phyloP scores from a whole-genome alignment of 1,140 invertebrate species.

The Drosophila mauritiana region DNA sequence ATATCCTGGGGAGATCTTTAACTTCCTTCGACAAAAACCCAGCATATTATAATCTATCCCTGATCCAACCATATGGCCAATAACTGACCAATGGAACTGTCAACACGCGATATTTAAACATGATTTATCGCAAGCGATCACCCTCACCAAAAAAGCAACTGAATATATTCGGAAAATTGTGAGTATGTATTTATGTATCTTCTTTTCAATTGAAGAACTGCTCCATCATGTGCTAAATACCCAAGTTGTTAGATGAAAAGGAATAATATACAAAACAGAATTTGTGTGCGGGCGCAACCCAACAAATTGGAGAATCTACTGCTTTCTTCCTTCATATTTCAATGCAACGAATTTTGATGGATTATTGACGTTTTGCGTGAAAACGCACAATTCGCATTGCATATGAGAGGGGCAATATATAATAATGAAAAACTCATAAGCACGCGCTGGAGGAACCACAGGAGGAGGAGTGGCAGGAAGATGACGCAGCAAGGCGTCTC shows the following conservation, averaged over 20 bases:
- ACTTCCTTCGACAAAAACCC: too few relatives aligned
- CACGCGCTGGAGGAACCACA: constrained; percentile 21
- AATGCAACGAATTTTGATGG: constrained; percentile 47
- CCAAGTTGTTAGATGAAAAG: constrained; percentile 39
- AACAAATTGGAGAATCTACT: constrained; percentile 54
- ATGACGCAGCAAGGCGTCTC: constrained; percentile 62
- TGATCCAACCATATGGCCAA: constrained; percentile 27
- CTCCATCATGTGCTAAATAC: constrained; percentile 76
- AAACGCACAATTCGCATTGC: constrained; percentile 69
- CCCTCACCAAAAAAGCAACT: constrained; percentile 10
- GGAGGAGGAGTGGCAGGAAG: constrained; percentile 38
- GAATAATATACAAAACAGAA: constrained; percentile 26
- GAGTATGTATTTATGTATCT: neutral
- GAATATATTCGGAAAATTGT: constrained; percentile 20
- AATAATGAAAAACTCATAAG: constrained; percentile 75
- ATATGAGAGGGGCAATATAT: constrained; percentile 51
- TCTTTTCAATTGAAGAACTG: constrained; percentile 50
- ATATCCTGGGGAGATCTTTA: neutral
- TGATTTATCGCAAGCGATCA: constrained; percentile 45
- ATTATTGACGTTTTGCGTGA: constrained; percentile 70
- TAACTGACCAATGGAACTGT: constrained; percentile 44
- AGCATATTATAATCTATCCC: neutral
- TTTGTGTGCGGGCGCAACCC: constrained; percentile 67
- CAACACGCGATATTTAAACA: constrained; percentile 36
- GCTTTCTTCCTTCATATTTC: constrained; percentile 2